Conservation (phyloP, 92 coral and sea anemone genomes). For the Epizoanthus illoricatus region DNA sequence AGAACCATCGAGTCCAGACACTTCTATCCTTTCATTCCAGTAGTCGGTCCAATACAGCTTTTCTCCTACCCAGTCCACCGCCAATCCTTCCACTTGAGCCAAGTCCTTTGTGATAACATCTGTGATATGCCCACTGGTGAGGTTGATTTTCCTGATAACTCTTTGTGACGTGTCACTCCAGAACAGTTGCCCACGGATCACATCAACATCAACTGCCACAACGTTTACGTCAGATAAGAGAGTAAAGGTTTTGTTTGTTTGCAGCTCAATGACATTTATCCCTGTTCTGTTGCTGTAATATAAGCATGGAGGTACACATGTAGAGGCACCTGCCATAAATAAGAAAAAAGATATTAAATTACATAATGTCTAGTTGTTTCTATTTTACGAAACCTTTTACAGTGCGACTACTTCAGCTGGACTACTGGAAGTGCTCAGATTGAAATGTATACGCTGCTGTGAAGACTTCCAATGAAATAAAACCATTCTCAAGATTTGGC, state of each 20-base stretch:
- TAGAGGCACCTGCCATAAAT: too few relatives aligned
- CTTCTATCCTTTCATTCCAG: constrained; percentile 34
- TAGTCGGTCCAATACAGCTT: constrained; percentile 29
- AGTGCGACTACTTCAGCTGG: too few relatives aligned
- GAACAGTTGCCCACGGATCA: constrained; percentile 10
- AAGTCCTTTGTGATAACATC: constrained; percentile 23
- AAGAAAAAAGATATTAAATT: too few relatives aligned
- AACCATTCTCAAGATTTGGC: too few relatives aligned
- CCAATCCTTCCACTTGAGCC: constrained; percentile 27
- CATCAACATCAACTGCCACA: constrained; percentile 18
- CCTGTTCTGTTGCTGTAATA: constrained; percentile 31
- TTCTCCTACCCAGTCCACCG: constrained; percentile 22
- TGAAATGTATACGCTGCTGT: too few relatives aligned
- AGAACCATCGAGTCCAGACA: constrained; percentile 22
- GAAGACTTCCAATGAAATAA: too few relatives aligned
- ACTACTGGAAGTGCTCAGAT: too few relatives aligned
- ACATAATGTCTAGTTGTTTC: too few relatives aligned
- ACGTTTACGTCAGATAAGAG: background rate
- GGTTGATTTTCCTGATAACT: constrained; percentile 17
- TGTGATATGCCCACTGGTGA: constrained; percentile 16
- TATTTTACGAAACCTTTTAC: too few relatives aligned
- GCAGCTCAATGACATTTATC: constrained; percentile 29
- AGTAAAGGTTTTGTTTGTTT: constrained; percentile 5
- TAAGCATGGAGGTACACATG: constrained; percentile 19
- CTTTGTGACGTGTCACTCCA: constrained; percentile 24